Base-by-base conservation (phyloP, 2,113 vertebrate species). In the Oxyruncus cristatus region DNA sequence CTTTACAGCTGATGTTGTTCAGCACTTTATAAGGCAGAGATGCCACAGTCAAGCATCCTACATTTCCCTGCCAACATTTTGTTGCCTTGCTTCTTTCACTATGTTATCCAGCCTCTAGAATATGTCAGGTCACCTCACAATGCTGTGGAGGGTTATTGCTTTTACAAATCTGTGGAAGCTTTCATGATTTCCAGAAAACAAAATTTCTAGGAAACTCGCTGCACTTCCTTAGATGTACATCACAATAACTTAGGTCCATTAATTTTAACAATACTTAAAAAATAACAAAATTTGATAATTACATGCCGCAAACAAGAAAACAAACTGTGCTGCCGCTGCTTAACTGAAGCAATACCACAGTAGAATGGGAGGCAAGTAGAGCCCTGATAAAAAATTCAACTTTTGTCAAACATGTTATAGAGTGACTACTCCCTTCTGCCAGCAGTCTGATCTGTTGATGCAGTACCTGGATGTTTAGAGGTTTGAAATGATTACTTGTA, bases 361-460 rank as follows among this genome's bases (percentile, higher is more conserved):
- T 10, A 80, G 14, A 67, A 80, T 13, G 28, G 22, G 19, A 83
- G 16, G 80, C 39, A 65, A 70, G 33, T 7, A 73, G 53, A 80
- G 77, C 5, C 1, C 24, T 41, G 15, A 33, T 10, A 56, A 3
- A 73, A 86, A 70, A 56, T 52, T 44, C 14, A 66, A 1, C 32
- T 53, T 44, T 2, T 41, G 15, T 49, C 2, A 2, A 46, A 12
- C 0, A 0, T 19, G 20, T 58, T 71, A 18, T 6, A 49, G 28
- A 84, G 46, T 50, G 20, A 20, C 12, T 47, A 24, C 50, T 75
- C 12, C 6, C 16, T 82, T 90, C n/a, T 50, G 13, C 20, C 55
- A 68, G 61, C 18, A 70, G 28, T 42, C 44, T 53, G 26, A 30
- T 52, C 13, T 72, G 7, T 28, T 62, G 47, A 72, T 27, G 30